Evolutionary conservation across 2,888 invertebrate species (phyloP), one percentile per base, ranked within the genome.

Genomic region (Mechanitis messenoides): DNA sequence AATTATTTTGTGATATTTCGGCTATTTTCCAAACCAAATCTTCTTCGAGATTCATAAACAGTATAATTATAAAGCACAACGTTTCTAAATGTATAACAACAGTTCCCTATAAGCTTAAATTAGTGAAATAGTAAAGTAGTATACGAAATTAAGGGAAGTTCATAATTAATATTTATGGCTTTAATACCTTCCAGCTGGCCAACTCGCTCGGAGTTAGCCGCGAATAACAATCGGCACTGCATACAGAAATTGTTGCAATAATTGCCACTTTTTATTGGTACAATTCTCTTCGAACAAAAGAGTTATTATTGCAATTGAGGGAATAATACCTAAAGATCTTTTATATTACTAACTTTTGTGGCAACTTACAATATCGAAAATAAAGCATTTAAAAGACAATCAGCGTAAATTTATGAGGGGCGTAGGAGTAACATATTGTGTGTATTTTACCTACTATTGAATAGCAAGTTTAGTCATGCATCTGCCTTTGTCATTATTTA

Each of bases 151-250:
- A 85, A 87, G 71, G 84, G 83, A 82, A 88, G 80, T 86, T 86
- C 82, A 84, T 88, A 89, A 89, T 87, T 84, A 85, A 87, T 88
- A 88, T 89, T 89, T 89, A 89, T 86, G 71, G 85, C 75, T 84
- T 88, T 88, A 89, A 89, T 89, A 87, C 84, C 76, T 71, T 77
- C 80, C 83, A 85, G 83, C 84, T 83, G 83, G 80, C 74, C 74
- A 69, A 71, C 73, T 72, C 69, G 77, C 64, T 71, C 72, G 70
- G 74, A 74, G 77, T 76, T 80, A 74, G 78, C 72, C 72, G 74
- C 72, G 76, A 76, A 73, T 74, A 80, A 81, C 84, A 81, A 85
- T 84, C 77, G 81, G 72, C 71, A 71, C 70, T 79, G 83, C 82
- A 85, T 79, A 79, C 77, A 71, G 78, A 75, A 81, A 85, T 84